Evolutionary conservation across 2,113 vertebrate genomes (phyloP).

Genomic region (Delphinapterus leucas): DNA sequence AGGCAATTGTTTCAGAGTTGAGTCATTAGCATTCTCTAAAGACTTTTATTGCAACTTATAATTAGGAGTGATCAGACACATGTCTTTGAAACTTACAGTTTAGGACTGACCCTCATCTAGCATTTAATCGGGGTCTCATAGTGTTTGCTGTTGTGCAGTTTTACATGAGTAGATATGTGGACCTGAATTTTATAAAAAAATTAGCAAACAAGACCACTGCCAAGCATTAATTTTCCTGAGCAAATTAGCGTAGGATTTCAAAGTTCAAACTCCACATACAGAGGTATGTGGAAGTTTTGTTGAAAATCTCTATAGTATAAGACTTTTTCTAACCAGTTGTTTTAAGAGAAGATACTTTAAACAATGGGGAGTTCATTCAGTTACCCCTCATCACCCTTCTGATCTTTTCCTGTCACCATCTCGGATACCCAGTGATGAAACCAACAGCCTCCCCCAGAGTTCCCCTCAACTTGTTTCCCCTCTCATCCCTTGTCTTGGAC

Average conservation of each 20-base stretch:
- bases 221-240: neutral
- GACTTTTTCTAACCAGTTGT: neutral
- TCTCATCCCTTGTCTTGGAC: neutral
- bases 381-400: neutral
- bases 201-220: neutral
- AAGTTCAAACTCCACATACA: neutral
- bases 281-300: neutral
- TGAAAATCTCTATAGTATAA: neutral
- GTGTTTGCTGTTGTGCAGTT: neutral
- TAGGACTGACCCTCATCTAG: neutral
- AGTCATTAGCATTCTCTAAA: slow-evolving; percentile 8
- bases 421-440: neutral
- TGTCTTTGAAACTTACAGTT: neutral
- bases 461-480: neutral
- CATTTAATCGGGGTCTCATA: neutral
- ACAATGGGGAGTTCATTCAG: neutral
- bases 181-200: neutral
- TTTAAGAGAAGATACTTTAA: neutral
- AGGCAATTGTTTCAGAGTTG: neutral
- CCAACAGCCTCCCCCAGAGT: neutral
- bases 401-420: neutral
- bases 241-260: neutral
- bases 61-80: neutral
- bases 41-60: neutral
- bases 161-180: neutral